Base-by-base conservation (phyloP, 2,888 invertebrate species). In the Drosophila demipolita region DNA sequence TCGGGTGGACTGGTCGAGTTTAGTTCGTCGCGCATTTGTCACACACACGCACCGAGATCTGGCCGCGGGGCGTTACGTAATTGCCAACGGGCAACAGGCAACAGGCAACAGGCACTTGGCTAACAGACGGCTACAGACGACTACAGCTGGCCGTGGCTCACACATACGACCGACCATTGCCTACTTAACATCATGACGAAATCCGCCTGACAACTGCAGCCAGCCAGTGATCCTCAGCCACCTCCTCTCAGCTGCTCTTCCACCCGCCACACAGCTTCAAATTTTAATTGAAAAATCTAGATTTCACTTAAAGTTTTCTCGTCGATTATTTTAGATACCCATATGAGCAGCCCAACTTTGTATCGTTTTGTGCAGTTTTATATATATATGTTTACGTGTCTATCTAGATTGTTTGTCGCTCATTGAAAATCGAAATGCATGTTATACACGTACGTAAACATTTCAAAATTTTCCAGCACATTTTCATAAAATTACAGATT, bases 131-230 rank as follows among this genome's bases (percentile, higher is more conserved):
- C 45, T 32, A 20, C 53, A 54, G 54, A 17, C 59, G 54, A 48
- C 42, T 80, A 69, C 80, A 75, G 80, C 86, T 81, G 89, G 81
- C 84, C 79, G 68, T 86, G 85, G 80, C 66, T 86, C 71, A 70
- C 60, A 71, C 82, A 73, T 66, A 71, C 82, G 85, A 40, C 15
- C 50, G 29, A 80, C 74, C 87, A 78, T 76, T 72, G 86, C 80
- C 86, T 90, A 85, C 83, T 90, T 85, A 89, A 82, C 80, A 83
- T 83, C 87, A 79, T 90, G 89, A 88, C 77, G 90, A 90, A 87
- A 87, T 88, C 74, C 71, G 67, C 74, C 64, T 70, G 66, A 64
- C 67, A 69, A 72, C 66, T 59, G 33, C 66, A 61, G 55, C 49
- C 67, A 45, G 50, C 73, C 32, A 35, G 12, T 29, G 32, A 62